Evolutionary conservation across 2,113 vertebrate species (phyloP).

Genomic region (Sinocyclocheilus maitianheensis): DNA sequence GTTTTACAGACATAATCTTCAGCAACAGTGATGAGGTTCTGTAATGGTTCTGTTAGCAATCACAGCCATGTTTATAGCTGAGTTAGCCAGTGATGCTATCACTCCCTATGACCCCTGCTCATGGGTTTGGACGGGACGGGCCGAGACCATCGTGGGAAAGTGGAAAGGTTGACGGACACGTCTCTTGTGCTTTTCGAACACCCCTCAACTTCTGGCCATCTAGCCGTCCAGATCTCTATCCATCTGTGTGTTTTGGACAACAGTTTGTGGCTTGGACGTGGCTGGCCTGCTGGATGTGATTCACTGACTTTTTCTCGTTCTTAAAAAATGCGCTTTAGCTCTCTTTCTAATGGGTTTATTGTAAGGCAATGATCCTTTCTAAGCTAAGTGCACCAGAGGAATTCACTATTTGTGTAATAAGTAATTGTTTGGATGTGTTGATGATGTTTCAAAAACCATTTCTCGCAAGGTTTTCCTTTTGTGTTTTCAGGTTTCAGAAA

Average conservation of each 20-base stretch:
- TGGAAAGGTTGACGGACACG: not conserved
- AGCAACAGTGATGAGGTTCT: not conserved
- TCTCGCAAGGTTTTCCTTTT: not conserved
- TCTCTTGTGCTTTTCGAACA: not conserved
- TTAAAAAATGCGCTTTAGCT: constrained; percentile 18
- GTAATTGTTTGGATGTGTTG: constrained; percentile 25
- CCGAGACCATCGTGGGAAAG: constrained; percentile 37
- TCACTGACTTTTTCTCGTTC: constrained; percentile 16
- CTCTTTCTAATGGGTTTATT: not conserved
- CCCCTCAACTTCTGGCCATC: constrained; percentile 20
- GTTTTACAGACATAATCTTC: not conserved
- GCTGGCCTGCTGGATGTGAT: not conserved
- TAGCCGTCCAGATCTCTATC: constrained; percentile 5
- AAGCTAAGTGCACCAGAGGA: not conserved
- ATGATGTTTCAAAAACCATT: not conserved
- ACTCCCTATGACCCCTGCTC: not conserved
- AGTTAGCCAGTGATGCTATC: not conserved
- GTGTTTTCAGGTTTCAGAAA: constrained; percentile 87
- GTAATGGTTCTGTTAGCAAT: not conserved
- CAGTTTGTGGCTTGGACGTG: not conserved
- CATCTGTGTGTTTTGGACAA: constrained; percentile 39
- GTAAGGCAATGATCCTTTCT: not conserved
- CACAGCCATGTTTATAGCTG: not conserved
- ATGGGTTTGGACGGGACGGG: not conserved
- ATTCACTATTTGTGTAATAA: not conserved